Conservation (phyloP, 2,113 vertebrate species). For the Oncorhynchus keta region DNA sequence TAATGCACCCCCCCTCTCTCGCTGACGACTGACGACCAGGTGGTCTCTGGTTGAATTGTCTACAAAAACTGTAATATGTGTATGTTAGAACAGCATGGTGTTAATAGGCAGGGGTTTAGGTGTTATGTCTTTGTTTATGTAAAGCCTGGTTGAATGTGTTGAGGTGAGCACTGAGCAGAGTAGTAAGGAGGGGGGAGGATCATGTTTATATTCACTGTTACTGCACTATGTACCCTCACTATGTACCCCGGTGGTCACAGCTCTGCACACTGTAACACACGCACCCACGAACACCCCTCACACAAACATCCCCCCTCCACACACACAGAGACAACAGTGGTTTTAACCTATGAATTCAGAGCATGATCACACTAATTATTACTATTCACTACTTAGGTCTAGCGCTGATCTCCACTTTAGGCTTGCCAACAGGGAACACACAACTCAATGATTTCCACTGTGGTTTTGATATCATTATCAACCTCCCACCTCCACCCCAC, state of each 20-base stretch:
- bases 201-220: too few relatives aligned
- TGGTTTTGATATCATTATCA: constrained; percentile 81
- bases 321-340: constrained; percentile 13
- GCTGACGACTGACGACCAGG: not conserved
- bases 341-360: constrained; percentile 75
- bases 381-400: constrained; percentile 76
- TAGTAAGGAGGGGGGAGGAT: too few relatives aligned
- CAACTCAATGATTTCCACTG: constrained; percentile 74
- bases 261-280: not conserved
- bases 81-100: too few relatives aligned
- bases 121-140: too few relatives aligned
- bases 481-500: constrained; percentile 62
- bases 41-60: too few relatives aligned
- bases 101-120: too few relatives aligned
- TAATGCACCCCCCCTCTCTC: constrained; percentile 73
- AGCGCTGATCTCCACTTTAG: constrained; percentile 65
- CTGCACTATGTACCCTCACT: too few relatives aligned
- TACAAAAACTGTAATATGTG: too few relatives aligned
- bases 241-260: too few relatives aligned
- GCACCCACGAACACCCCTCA: not conserved
- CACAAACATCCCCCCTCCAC: not conserved
- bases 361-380: constrained; percentile 79
- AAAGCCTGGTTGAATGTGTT: too few relatives aligned
- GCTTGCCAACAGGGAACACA: constrained; percentile 66
- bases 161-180: too few relatives aligned